A percentile compares a stretch with the other conserved stretches of the same genome.
These are phyloP conservation scores for Rhynchonycteris naso DNA, from an alignment of 2,797 vertebrate species.

Conservation along the genomic window DNA sequence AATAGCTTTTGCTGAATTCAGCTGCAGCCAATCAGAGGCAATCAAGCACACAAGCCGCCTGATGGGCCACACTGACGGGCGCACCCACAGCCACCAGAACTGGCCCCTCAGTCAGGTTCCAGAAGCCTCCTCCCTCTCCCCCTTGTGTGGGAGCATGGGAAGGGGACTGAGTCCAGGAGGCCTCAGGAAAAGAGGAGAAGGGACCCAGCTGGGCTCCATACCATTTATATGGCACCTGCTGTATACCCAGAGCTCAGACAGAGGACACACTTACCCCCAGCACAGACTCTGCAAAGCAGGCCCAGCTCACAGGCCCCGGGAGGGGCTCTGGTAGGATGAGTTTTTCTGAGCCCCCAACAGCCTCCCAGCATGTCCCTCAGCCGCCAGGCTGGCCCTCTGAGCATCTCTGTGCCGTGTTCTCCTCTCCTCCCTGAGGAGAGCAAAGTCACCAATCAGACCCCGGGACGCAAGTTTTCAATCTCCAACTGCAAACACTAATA, in stretches of 20 bases:
- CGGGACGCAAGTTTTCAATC: slow-evolving; percentile 81
- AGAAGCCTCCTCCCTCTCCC: slow-evolving; percentile 5
- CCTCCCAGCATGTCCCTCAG: background rate
- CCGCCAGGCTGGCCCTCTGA: background rate
- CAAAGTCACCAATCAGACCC: slow-evolving; percentile 76
- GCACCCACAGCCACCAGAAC: slow-evolving; percentile 64
- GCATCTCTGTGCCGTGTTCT: background rate
- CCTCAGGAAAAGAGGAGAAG: slow-evolving; percentile 1
- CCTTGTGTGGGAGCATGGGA: background rate
- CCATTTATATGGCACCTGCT: slow-evolving; percentile 50
- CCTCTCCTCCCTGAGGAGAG: slow-evolving; percentile 54
- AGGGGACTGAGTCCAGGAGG: background rate
- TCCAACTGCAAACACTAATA: slow-evolving; percentile 86
- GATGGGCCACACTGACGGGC: slow-evolving; percentile 72
- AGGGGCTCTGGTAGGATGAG: background rate
- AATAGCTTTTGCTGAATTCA: slow-evolving; percentile 83
- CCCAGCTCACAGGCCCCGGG: background rate
- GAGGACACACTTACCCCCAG: background rate
- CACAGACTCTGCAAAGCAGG: background rate
- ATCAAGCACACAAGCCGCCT: slow-evolving; percentile 82
- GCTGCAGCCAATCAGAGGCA: slow-evolving; percentile 83
- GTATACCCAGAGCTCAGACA: background rate
- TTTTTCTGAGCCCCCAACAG: background rate
- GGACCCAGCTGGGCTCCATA: background rate
- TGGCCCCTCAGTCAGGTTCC: slow-evolving; percentile 66